Conservation (phyloP, 2,113 vertebrate species). For the Mionectes macconnelli region DNA sequence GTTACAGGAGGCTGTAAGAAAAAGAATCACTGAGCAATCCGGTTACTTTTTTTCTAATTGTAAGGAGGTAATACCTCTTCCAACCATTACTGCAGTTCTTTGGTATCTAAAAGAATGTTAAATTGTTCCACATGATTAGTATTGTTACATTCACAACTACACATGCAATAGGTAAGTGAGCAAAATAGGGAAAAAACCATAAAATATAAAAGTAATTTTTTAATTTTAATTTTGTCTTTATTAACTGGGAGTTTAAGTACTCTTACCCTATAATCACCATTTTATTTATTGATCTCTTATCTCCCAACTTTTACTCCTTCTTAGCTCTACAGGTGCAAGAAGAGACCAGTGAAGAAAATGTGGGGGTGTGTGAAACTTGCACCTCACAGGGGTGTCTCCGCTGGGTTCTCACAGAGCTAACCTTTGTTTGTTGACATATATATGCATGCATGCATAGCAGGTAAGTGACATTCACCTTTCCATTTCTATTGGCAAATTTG, state of each 20-base stretch:
- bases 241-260: background rate
- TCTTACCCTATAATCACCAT: background rate
- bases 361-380: background rate
- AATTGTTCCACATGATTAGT: background rate
- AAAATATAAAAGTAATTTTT: background rate
- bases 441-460: conserved; percentile 63
- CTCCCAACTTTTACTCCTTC: background rate
- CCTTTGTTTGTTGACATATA: background rate
- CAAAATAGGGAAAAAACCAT: background rate
- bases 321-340: background rate
- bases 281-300: background rate
- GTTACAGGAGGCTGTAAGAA: background rate
- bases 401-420: background rate
- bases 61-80: background rate
- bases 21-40: background rate
- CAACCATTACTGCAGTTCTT: background rate
- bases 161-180: background rate
- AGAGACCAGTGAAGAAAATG: background rate
- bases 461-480: background rate
- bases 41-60: background rate
- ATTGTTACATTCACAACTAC: background rate
- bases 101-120: background rate
- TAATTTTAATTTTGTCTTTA: background rate
- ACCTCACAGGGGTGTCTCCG: background rate
- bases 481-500: background rate